A percentile compares a stretch with the other conserved stretches of the same genome.
These are phyloP conservation scores for Falco naumanni DNA, from an alignment of 2,797 vertebrate species.

Conservation along the genomic window DNA sequence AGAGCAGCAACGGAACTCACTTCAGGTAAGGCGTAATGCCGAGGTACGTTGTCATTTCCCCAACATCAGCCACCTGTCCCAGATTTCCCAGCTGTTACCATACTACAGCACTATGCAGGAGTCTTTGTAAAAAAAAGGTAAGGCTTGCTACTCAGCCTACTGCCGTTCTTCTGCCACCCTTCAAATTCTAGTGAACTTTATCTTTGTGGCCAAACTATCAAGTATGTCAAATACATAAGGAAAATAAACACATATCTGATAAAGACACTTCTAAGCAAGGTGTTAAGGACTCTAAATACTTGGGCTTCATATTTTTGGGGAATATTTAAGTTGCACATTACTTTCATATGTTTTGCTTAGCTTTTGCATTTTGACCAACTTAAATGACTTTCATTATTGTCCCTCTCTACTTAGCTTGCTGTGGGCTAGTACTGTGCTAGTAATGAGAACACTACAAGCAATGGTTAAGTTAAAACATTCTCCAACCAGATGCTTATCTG, in stretches of 20 bases:
- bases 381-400: background rate
- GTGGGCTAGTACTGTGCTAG: background rate
- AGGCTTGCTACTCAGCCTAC: background rate
- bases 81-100: background rate
- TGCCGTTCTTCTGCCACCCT: background rate
- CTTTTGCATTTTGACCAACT: background rate
- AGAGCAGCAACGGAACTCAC: background rate
- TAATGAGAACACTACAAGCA: background rate
- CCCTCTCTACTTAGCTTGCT: background rate
- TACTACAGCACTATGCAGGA: background rate
- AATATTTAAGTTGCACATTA: background rate
- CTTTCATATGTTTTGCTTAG: background rate
- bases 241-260: background rate
- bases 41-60: rapidly evolving
- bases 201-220: background rate
- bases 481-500: background rate
- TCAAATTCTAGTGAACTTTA: background rate
- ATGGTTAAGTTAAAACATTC: background rate
- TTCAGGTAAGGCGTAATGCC: rapidly evolving
- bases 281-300: background rate
- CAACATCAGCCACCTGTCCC: background rate
- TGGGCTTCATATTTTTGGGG: background rate
- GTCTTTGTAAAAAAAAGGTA: background rate
- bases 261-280: background rate
- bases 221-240: background rate